Base-by-base conservation (phyloP, 2,888 invertebrate species). In the Tinea trinotella region DNA sequence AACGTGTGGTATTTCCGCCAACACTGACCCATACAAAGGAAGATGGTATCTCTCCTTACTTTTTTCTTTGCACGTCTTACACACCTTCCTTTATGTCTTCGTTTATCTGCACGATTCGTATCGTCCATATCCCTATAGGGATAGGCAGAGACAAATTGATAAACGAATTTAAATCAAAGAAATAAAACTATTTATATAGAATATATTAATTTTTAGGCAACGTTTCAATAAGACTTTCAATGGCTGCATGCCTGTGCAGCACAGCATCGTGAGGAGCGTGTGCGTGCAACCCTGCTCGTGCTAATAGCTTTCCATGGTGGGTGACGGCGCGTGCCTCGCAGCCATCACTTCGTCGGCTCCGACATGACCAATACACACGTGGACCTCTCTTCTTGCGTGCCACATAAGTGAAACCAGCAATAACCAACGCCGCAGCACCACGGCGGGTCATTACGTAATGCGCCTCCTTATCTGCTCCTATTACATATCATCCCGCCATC, bases 331-430 rank as follows among this genome's bases (percentile, higher is more conserved):
- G 71, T 13, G 84, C 84, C 6, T 59, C 58, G 60, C 85, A 85
- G 30, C 76, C 73, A 53, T 61, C 69, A 34, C 65, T 65, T 50
- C 83, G 78, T 48, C 67, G 53, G 17, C 30, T 65, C 22, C 79
- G 70, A 60, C 85, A 85, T 56, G 76, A 69, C 85, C 85, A 85
- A 64, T 87, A 87, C 2, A 84, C 81, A 54, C 81, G 73, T 12
- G 69, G 57, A 46, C 77, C 80, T 55, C 87, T 76, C 13, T 76
- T 71, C 65, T 83, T 85, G 56, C 84, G 82, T 46, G 76, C 82
- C 60, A 79, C 71, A 64, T 66, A 86, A 36, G 71, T 71, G 60
- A 69, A 72, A 17, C 80, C 86, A 54, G 69, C 75, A 56, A 86
- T 59, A 58, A 84, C 58, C 52, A 87, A 70, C 56, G 80, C 71